Percentiles rank a stretch among this genome's conserved stretches.
Conservation (phyloP, 1,140 invertebrate species). For the Brevipalpus yothersi region DNA sequence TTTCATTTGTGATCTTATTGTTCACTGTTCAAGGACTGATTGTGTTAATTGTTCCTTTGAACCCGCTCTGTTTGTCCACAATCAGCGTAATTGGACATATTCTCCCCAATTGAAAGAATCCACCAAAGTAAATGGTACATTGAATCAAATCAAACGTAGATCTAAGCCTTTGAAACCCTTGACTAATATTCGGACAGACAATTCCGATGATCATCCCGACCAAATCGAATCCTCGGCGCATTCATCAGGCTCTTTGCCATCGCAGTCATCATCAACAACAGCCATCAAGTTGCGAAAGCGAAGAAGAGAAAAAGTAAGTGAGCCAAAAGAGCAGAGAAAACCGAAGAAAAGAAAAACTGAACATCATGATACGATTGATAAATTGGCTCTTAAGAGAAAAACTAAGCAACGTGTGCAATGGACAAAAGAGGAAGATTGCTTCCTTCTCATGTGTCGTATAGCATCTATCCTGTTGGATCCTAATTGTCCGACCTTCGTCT, state of each 20-base stretch:
- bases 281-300: not conserved
- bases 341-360: not conserved
- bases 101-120: conserved; percentile 2
- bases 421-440: conserved; percentile 17
- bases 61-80: conserved; percentile 37
- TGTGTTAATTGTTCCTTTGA: conserved; percentile 44
- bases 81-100: conserved; percentile 37
- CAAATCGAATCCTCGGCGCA: not conserved
- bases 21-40: conserved; percentile 39
- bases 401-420: conserved; percentile 25
- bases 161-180: not conserved
- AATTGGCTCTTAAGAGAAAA: conserved; percentile 35
- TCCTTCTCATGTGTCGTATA: conserved; percentile 36
- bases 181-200: too few relatives aligned
- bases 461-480: conserved; percentile 34
- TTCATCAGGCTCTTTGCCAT: not conserved
- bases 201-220: too few relatives aligned
- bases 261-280: too few relatives aligned
- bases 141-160: not conserved
- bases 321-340: not conserved
- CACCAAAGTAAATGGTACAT: not conserved
- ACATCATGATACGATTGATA: conserved; percentile 36
- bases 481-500: conserved; percentile 24
- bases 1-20: conserved; percentile 24
- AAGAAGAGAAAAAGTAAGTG: not conserved